Evolutionary conservation across 1,140 invertebrate species (phyloP), one percentile per base, ranked within the genome.

Genomic region (Zaprionus capensis): DNA sequence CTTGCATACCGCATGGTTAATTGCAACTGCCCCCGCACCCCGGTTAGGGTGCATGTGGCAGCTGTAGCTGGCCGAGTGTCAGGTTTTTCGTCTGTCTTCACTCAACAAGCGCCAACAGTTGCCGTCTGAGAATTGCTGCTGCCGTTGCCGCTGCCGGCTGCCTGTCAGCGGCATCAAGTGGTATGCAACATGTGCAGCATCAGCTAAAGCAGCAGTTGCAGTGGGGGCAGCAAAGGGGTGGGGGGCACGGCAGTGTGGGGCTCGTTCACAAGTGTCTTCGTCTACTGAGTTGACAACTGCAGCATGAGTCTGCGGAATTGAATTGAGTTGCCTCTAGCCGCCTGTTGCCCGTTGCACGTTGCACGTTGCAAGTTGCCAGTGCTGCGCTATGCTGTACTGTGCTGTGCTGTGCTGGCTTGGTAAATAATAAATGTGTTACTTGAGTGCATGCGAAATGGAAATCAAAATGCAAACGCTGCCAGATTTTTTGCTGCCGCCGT

Each of bases 341-440:
- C 58, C 57, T 44, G 36, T 63, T 68, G 64, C 78, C 24, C 9
- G 28, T 46, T 26, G 61, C 34, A 41, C 12, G 38, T 17, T 46
- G 68, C 74, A n/a, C 6, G 44, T 22, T 34, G 59, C 24, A 17
- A 3, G 55, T 28, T 57, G 51, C 58, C 17, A 20, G 17, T 31
- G 36, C 12, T 38, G 12, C 0, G 36, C 36, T 14, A 49, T 12
- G 17, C 36, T 38, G 36, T 38, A 14, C 36, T 14, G 57, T 9
- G 17, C 36, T 38, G 36, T 38, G 14, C 36, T 14, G 57, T 59
- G 71, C 69, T 71, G 61, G 80, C 58, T 77, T 81, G 78, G 78
- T 82, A 90, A 91, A 91, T 91, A 88, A 91, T 90, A 85, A 90
- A 90, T 90, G 86, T 82, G 80, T 90, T 86, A 84, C 85, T 91